Evolutionary conservation across 2,888 invertebrate species (phyloP).

Genomic region (Pyrrhosoma nymphula): DNA sequence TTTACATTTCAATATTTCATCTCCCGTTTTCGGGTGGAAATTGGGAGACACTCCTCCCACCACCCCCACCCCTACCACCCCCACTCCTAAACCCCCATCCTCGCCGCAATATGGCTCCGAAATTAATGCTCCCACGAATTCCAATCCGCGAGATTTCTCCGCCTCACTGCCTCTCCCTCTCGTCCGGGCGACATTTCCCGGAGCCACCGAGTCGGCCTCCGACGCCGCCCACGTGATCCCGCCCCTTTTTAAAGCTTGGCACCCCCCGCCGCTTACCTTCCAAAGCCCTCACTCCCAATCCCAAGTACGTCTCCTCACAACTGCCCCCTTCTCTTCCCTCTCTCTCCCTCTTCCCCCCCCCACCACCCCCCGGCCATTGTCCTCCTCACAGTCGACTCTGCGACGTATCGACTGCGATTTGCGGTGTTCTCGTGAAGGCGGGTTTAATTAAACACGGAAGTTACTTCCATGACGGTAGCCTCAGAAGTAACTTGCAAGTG

Average conservation of each 20-base stretch:
- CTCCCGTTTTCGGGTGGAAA: not conserved
- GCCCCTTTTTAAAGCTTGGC: not conserved
- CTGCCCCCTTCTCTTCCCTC: not conserved
- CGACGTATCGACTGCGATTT: not conserved
- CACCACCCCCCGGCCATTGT: not conserved
- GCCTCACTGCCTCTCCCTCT: not conserved
- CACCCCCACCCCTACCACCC: no score
- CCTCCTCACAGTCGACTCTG: not conserved
- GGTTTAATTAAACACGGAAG: no score
- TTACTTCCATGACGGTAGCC: no score
- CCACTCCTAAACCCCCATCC: no score
- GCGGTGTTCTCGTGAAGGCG: no score
- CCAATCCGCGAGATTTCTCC: slow-evolving; percentile 26
- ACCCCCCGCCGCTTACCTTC: not conserved
- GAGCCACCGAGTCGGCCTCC: not conserved
- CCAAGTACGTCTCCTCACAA: not conserved
- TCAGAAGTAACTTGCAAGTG: no score
- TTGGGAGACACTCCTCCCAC: not conserved
- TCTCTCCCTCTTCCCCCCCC: not conserved
- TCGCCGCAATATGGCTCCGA: slow-evolving; percentile 7
- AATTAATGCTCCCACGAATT: slow-evolving; percentile 29
- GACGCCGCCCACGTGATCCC: not conserved
- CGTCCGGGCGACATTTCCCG: slow-evolving; percentile 1
- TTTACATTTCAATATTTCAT: slow-evolving; percentile 30
- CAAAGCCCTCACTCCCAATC: not conserved